Evolutionary conservation across 2,888 invertebrate species (phyloP).

Genomic region (Euzophera pinguis): DNA sequence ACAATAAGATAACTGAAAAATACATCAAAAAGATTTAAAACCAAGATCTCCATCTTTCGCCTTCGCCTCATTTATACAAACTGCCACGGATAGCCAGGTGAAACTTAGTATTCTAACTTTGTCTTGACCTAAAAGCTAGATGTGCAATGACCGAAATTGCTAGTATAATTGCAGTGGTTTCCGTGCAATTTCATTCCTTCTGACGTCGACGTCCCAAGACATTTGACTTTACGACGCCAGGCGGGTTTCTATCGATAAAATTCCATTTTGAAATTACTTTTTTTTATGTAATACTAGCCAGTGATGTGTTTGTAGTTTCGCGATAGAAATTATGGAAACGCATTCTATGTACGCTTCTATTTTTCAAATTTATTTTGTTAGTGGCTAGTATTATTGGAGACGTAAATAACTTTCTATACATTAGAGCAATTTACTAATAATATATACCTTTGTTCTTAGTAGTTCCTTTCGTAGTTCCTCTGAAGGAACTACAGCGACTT

Average conservation of each 20-base stretch:
- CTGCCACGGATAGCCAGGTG: slow-evolving; percentile 1
- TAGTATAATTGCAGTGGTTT: slow-evolving; percentile 7
- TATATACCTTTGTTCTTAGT: too few species aligned
- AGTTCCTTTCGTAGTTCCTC: too few species aligned
- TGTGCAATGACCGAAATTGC: slow-evolving; percentile 9
- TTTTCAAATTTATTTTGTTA: too few species aligned
- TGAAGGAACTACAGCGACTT: too few species aligned
- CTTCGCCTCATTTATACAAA: background rate
- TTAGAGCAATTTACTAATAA: too few species aligned
- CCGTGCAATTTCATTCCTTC: background rate
- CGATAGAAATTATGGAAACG: too few species aligned
- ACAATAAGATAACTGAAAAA: background rate
- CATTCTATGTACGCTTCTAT: too few species aligned
- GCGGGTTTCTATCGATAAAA: background rate
- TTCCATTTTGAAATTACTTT: background rate
- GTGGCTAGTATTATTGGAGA: too few species aligned
- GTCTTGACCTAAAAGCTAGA: slow-evolving; percentile 4
- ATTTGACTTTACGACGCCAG: slow-evolving; percentile 5
- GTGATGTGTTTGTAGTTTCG: background rate
- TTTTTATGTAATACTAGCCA: background rate
- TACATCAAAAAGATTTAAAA: background rate
- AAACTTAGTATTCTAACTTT: slow-evolving; percentile 8
- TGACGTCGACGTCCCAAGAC: slow-evolving; percentile 2
- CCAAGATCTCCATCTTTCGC: background rate
- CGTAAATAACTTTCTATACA: too few species aligned